Base-by-base conservation (phyloP, 2,888 invertebrate genomes). In the Eledona agricola region DNA sequence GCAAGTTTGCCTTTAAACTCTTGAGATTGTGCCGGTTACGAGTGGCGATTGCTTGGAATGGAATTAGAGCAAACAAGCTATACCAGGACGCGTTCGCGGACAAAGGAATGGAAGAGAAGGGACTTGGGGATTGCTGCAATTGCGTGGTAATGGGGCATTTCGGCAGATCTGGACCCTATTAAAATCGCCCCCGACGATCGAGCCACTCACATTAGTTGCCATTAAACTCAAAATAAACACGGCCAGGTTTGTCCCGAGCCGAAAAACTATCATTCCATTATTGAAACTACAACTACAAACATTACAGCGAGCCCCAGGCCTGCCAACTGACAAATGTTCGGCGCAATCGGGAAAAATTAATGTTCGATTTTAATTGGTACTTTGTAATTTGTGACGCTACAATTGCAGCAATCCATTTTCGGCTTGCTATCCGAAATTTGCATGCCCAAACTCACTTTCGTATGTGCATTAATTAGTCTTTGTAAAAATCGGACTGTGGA, bases 71-170 rank as follows among this genome's bases (percentile, higher is more conserved):
- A 37, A 37, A 29, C 17, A 51, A n/a, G n/a, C n/a, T n/a, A n/a
- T n/a, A n/a, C n/a, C n/a, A n/a, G n/a, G n/a, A n/a, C n/a, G n/a
- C n/a, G n/a, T n/a, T n/a, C n/a, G n/a, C 15, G 29, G 32, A 35
- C 38, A 51, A 51, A 34, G 19, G 29, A 34, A 23, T 40, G 32
- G 50, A 43, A 43, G 4, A 40, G 46, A 47, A 22, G 28, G 40
- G 53, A 26, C 60, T 60, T 55, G 62, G 53, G 62, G 53, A 60
- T 61, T 52, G 59, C 59, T 49, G 59, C 58, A 64, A 64, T 63
- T 60, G 62, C 59, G 57, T 63, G 60, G 62, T 60, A 61, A 64
- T 60, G 59, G 64, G 52, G 58, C 60, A 58, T 60, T 64, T 62
- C 57, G 55, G 53, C 51, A 56, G 59, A 62, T 62, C 56, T 57